Conservation (phyloP, 2,888 invertebrate species). For the Artemia sp. region DNA sequence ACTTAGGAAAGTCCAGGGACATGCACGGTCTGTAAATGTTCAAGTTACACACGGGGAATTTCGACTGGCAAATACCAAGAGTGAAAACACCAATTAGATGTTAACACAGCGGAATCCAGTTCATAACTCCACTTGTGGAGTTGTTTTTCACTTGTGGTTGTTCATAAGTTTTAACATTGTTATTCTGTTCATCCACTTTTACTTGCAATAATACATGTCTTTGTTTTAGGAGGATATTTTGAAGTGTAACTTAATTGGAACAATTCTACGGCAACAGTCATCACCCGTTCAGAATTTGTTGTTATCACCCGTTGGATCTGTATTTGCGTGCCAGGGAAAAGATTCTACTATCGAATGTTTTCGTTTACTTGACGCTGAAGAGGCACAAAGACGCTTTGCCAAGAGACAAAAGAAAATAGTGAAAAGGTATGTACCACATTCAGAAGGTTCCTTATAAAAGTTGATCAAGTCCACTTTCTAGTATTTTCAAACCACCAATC, state of each 20-base stretch:
- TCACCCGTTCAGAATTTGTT: constrained; percentile 60
- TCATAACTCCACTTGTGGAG: no score
- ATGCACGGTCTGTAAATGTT: no score
- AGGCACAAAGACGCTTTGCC: constrained; percentile 47
- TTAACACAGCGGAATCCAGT: no score
- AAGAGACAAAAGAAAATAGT: constrained; percentile 61
- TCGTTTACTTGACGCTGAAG: constrained; percentile 54
- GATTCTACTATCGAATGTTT: constrained; percentile 68
- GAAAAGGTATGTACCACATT: constrained; percentile 25
- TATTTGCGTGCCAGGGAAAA: constrained; percentile 65
- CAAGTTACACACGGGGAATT: no score
- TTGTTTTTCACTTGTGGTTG: no score
- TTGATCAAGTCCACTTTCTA: no score
- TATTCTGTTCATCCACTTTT: constrained; percentile 21
- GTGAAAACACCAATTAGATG: no score
- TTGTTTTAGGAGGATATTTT: constrained; percentile 42
- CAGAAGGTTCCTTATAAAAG: no score
- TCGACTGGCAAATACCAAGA: no score
- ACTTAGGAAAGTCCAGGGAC: no score
- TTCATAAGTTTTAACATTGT: not conserved
- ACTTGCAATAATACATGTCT: not conserved
- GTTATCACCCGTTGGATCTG: constrained; percentile 49
- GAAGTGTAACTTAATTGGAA: constrained; percentile 57
- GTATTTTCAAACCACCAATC: no score
- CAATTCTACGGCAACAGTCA: constrained; percentile 54